Base-by-base conservation (phyloP, 2,113 vertebrate genomes). In the Epinephelus moara region DNA sequence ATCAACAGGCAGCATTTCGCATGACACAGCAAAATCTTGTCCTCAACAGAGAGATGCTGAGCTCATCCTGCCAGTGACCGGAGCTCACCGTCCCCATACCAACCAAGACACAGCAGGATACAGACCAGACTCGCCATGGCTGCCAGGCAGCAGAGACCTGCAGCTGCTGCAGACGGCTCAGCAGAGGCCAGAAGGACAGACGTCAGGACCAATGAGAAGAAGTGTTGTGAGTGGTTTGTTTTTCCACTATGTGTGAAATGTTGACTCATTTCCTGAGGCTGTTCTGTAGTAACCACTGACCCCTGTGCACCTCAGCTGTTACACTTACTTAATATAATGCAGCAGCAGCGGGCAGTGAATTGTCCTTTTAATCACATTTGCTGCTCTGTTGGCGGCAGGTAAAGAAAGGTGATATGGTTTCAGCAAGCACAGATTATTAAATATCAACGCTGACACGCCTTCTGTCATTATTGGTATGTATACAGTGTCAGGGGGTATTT, bases 141-240 rank as follows among this genome's bases (percentile, higher is more conserved):
- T 69, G 75, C 85, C 45, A 60, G 23, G 17, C 82, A 76, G 61
- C 90, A 80, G 27, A 91, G 37, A 90, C 63, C 81, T 37, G 61
- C 60, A 2, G 66, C 75, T n/a, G 61, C 72, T 15, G 40, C 85
- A 62, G 85, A 89, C 5, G 55, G 62, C 78, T 59, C 74, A 1
- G 59, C 75, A 45, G 89, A 93, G 56, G 67, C 64, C 84, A 93
- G 82, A 78, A 93, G 80, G 78, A 83, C 40, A 0, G 93, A 94
- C 75, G 42, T 78, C 33, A 91, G 94, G 85, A 57, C 69, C 76
- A 95, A 62, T 6, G 94, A 94, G 85, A 96, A 95, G 86, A 95
- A 95, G 73, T 95, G 95, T 92, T 96, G 95, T 96, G 84, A 96
- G 95, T 95, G 69, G 0, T 63, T 78, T 76, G 33, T 50, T 55